Conservation (phyloP, 2,113 vertebrate species). For the Gobio gobio region DNA sequence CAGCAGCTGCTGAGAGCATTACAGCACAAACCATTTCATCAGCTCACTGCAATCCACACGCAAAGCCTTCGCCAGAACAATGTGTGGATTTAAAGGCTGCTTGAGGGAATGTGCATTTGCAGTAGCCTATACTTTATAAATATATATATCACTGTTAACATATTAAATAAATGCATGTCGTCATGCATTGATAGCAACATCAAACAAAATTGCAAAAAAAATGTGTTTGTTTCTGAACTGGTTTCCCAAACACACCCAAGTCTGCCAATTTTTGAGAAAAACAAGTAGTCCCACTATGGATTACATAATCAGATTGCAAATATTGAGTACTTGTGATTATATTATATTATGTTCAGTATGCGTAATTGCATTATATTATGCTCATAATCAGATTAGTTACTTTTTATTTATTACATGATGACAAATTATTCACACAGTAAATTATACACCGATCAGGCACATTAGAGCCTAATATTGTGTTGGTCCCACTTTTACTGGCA, state of each 20-base stretch:
- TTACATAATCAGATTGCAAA: background rate
- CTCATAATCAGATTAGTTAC: background rate
- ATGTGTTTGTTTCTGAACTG: background rate
- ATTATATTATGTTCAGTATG: too few relatives aligned
- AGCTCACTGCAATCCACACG: conserved; percentile 1
- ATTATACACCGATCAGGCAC: background rate
- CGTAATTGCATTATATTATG: background rate
- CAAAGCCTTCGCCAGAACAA: background rate
- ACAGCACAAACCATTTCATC: conserved; percentile 35
- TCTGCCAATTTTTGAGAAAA: background rate
- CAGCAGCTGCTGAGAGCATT: conserved; percentile 76
- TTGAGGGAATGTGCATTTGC: background rate
- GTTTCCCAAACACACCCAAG: background rate
- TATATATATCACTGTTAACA: too few relatives aligned
- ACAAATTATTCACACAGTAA: background rate
- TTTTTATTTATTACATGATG: background rate
- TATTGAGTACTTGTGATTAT: background rate
- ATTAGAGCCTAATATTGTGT: too few relatives aligned
- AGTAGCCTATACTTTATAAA: background rate
- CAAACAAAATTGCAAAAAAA: background rate
- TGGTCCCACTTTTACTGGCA: too few relatives aligned
- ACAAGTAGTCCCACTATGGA: background rate
- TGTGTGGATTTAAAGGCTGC: background rate
- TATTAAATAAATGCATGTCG: too few relatives aligned
- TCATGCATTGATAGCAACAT: background rate